These are phyloP conservation scores for Hyaena hyaena DNA, from an alignment of 2,113 vertebrate genomes.

Conservation along the genomic window DNA sequence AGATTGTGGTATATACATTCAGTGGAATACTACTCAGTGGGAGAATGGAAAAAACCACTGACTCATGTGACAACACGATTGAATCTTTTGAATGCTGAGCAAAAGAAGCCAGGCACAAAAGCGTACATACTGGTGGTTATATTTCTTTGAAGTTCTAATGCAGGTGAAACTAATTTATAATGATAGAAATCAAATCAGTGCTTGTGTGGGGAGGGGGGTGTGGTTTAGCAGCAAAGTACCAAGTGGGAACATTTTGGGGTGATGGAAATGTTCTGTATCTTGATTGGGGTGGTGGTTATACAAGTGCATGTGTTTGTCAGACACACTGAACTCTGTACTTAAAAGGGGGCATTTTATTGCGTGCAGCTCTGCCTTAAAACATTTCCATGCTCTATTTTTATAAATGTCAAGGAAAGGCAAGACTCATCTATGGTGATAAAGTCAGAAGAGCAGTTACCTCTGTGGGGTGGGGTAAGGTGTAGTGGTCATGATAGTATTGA, in stretches of 20 bases:
- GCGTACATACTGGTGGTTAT: not conserved
- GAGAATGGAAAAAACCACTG: not conserved
- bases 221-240: not conserved
- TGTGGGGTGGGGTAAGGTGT: not conserved
- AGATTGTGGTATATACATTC: not conserved
- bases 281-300: not conserved
- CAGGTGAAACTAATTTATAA: not conserved
- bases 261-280: not conserved
- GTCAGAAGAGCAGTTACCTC: not conserved
- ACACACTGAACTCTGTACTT: not conserved
- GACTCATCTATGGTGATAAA: conserved; percentile 4
- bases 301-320: not conserved
- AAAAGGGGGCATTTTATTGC: not conserved
- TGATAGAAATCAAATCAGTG: not conserved
- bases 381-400: not conserved
- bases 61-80: not conserved
- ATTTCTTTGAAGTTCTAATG: conserved; percentile 27
- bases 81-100: not conserved
- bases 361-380: not conserved
- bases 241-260: not conserved
- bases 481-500: not conserved
- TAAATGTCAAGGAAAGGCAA: not conserved
- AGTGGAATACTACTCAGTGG: not conserved
- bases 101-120: not conserved
- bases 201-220: not conserved